Base-by-base conservation (phyloP, 2,113 vertebrate species). In the Cariama cristata region DNA sequence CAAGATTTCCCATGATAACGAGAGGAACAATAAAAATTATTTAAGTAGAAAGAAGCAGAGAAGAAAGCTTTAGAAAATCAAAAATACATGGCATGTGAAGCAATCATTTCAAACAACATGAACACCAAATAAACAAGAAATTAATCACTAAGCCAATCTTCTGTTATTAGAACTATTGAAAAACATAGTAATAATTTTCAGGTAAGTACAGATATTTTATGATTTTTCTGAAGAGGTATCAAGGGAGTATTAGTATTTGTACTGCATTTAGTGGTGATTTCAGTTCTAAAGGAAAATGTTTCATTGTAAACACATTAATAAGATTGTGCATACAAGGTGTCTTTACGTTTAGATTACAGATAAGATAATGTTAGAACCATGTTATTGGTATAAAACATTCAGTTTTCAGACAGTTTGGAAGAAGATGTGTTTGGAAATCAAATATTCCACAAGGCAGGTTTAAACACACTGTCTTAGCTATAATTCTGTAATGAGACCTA, bases 81-180 rank as follows among this genome's bases (percentile, higher is more conserved):
- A 83, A n/a, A 80, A 69, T 50, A 58, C 9, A 7, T 23, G 20
- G 7, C 22, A 27, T 40, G 20, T 47, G 44, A 85, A 90, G 30
- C 1, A 12, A 95, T 47, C 2, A 83, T 62, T 95, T 82, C 8
- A 44, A 91, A 55, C 21, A 68, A 35, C 0, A 1, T 47, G 82
- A 95, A 82, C 27, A 74, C 42, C 21, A 71, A 75, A 73, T 62
- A 79, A 88, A 95, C 90, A 63, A 62, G 45, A 94, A 95, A 81
- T 81, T 60, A 63, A 79, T 94, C 49, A 89, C 33, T 64, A 68
- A 86, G 11, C 33, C 49, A 79, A 35, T 79, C 35, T 85, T 84
- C 75, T 81, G 26, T 62, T 95, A 59, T 42, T 88, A 79, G 45
- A 84, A 79, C 27, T 85, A 63, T 90, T 90, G 44, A 56, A 89